Evolutionary conservation across 1,140 invertebrate species (phyloP).

Genomic region (Amphibalanus amphitrite): DNA sequence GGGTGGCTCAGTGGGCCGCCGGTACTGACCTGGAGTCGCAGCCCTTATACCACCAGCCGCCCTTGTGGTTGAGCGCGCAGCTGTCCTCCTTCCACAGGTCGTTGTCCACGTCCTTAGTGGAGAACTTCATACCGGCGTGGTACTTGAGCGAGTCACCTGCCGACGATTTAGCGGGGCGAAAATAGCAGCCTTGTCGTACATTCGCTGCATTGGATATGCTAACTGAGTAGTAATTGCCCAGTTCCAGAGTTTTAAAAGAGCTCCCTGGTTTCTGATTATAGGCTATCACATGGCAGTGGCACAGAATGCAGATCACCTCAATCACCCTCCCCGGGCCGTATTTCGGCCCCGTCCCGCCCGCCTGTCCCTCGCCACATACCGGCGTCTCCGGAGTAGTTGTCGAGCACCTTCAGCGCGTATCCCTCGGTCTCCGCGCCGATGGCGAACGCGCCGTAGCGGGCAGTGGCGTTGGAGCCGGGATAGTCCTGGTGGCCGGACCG

Average conservation of each 20-base stretch:
- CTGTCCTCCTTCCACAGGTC: constrained; percentile 48
- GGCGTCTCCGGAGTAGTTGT: constrained; percentile 39
- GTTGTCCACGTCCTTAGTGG: constrained; percentile 50
- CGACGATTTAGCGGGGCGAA: too few relatives aligned
- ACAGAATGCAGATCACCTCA: too few relatives aligned
- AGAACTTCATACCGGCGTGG: constrained; percentile 51
- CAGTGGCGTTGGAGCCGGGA: constrained; percentile 31
- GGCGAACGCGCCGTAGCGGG: constrained; percentile 43
- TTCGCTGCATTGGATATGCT: too few relatives aligned
- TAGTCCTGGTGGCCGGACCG: constrained; percentile 2
- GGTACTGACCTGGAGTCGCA: constrained; percentile 34
- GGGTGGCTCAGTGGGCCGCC: too few relatives aligned
- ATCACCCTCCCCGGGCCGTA: too few relatives aligned
- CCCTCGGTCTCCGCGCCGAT: constrained; percentile 41
- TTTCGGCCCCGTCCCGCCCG: too few relatives aligned
- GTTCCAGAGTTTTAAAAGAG: too few relatives aligned
- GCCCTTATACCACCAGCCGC: constrained; percentile 44
- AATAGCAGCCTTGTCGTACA: too few relatives aligned
- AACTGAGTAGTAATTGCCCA: too few relatives aligned
- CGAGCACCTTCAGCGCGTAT: constrained; percentile 42
- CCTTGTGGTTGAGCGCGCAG: constrained; percentile 43
- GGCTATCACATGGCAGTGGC: too few relatives aligned
- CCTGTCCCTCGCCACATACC: constrained; percentile 24
- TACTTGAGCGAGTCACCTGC: constrained; percentile 44
- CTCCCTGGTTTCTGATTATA: too few relatives aligned